A percentile compares a stretch with the other conserved stretches of the same genome.
Evolutionary conservation across 2,797 vertebrate genomes (phyloP).

Genomic region (Lithobates pipiens): DNA sequence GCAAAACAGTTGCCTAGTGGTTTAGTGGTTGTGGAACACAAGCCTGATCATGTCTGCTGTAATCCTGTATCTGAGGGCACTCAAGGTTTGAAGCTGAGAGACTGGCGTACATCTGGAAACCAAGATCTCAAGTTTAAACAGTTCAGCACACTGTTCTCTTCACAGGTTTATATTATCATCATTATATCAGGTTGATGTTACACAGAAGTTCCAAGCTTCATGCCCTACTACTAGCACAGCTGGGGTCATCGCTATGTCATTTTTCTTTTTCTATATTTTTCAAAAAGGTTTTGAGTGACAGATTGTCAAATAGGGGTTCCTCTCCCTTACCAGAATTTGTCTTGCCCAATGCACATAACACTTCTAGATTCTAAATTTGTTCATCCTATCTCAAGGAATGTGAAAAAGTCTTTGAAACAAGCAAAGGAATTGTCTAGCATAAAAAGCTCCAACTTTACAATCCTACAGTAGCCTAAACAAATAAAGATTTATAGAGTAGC

Average conservation of each 20-base stretch:
- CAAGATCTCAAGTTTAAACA: not conserved
- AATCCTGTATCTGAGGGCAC: too few relatives aligned
- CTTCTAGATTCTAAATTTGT: not conserved
- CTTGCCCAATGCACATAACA: not conserved
- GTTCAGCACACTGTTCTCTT: not conserved
- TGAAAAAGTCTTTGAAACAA: conserved; percentile 26
- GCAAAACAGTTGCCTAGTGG: too few relatives aligned
- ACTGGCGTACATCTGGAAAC: not conserved
- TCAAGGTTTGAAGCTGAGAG: too few relatives aligned
- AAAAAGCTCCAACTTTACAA: conserved; percentile 32
- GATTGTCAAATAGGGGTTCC: not conserved
- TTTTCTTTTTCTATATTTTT: too few relatives aligned
- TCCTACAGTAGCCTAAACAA: conserved; percentile 51
- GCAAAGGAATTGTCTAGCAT: not conserved
- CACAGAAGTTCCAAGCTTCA: too few relatives aligned
- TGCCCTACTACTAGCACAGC: too few relatives aligned
- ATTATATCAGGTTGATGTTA: not conserved
- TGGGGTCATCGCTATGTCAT: too few relatives aligned
- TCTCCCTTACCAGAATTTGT: not conserved
- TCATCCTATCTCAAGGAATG: conserved; percentile 17
- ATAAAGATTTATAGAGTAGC: conserved; percentile 55
- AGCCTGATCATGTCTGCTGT: too few relatives aligned
- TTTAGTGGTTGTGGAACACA: too few relatives aligned
- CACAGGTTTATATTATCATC: not conserved
- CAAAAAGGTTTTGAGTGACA: not conserved